Evolutionary conservation across 2,888 invertebrate species (phyloP).

Genomic region (Ophion ellenae): DNA sequence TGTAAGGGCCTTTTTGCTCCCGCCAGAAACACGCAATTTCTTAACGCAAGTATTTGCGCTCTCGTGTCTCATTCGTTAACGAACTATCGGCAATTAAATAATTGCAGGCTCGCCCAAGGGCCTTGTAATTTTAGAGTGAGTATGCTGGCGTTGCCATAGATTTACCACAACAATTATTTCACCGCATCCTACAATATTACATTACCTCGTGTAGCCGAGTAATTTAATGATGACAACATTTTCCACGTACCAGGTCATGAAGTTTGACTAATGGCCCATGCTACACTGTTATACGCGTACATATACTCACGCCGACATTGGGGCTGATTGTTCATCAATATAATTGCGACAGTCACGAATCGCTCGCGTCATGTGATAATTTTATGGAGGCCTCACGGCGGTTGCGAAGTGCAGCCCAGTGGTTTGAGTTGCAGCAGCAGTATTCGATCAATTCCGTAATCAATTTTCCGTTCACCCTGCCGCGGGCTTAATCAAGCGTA

Average conservation of each 20-base stretch:
- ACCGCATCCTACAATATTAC: constrained; percentile 9
- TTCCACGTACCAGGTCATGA: not conserved
- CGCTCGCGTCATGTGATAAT: constrained; percentile 44
- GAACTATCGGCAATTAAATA: not conserved
- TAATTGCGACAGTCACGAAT: constrained; percentile 56
- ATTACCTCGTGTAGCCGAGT: not conserved
- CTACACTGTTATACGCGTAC: not conserved
- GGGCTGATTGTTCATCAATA: constrained; percentile 54
- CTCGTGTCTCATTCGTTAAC: no score
- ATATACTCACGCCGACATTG: not conserved
- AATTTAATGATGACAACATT: constrained; percentile 4
- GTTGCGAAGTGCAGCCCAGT: constrained; percentile 20
- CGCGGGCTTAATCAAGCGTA: constrained; percentile 52
- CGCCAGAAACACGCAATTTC: no score
- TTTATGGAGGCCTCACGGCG: constrained; percentile 43
- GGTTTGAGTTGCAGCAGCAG: constrained; percentile 31
- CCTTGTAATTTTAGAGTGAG: not conserved
- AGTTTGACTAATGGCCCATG: constrained; percentile 19
- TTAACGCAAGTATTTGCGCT: no score
- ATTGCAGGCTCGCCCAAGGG: not conserved
- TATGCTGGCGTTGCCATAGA: not conserved
- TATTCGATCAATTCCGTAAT: constrained; percentile 58
- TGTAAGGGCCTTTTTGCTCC: no score
- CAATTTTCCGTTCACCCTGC: constrained; percentile 47
- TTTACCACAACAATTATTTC: constrained; percentile 1